Conservation (phyloP, 2,888 invertebrate species). For the Hecatera dysodea region DNA sequence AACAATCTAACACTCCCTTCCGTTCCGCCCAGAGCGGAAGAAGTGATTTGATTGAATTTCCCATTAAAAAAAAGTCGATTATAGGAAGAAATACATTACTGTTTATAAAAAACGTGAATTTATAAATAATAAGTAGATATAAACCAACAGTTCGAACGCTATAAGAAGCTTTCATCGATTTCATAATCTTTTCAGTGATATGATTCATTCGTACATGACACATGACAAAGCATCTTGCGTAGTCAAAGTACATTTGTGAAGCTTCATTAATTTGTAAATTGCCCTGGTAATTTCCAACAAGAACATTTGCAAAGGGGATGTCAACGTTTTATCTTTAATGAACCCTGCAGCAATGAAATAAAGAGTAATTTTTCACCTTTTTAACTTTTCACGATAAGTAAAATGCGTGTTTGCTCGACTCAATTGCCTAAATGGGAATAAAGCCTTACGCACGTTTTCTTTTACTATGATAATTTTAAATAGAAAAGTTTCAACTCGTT, state of each 20-base stretch:
- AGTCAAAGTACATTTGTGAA: conserved; percentile 31
- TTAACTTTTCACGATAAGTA: conserved; percentile 32
- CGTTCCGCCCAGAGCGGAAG: too few relatives aligned
- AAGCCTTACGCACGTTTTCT: conserved; percentile 18
- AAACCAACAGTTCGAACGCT: background rate
- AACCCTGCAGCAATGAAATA: conserved; percentile 29
- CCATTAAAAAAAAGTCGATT: too few relatives aligned
- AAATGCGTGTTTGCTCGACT: conserved; percentile 38
- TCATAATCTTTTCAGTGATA: background rate
- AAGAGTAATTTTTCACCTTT: conserved; percentile 25
- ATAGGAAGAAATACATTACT: too few relatives aligned
- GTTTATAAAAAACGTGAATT: too few relatives aligned
- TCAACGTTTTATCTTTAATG: conserved; percentile 44
- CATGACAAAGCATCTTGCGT: conserved; percentile 3
- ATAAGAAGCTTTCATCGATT: background rate
- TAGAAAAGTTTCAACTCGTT: conserved; percentile 36
- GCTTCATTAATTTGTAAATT: conserved; percentile 53
- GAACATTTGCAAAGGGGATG: conserved; percentile 35
- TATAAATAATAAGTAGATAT: too few relatives aligned
- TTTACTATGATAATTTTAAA: conserved; percentile 20
- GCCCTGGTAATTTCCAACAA: conserved; percentile 37
- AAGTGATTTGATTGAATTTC: too few relatives aligned
- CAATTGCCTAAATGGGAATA: conserved; percentile 33
- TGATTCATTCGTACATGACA: background rate
- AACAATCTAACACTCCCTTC: too few relatives aligned